These are phyloP conservation scores for Cosmopolites sordidus DNA, from an alignment of 2,888 invertebrate genomes.

Conservation along the genomic window DNA sequence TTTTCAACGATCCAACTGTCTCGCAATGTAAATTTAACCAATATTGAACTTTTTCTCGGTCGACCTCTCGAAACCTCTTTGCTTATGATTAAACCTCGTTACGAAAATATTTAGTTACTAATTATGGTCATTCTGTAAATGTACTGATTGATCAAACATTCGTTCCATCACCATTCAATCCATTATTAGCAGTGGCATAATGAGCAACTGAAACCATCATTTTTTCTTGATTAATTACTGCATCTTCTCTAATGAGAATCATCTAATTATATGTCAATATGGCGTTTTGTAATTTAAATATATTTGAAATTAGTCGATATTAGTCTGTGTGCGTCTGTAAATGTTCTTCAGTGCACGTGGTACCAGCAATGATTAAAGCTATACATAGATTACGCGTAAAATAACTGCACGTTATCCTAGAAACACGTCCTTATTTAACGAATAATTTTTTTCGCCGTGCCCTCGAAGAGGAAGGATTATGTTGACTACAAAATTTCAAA, in stretches of 20 bases:
- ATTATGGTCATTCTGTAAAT: constrained; percentile 2
- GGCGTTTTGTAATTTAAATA: constrained; percentile 38
- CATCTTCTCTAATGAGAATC: constrained; percentile 2
- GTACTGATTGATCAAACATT: constrained; percentile 4
- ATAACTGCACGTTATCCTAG: too few relatives aligned
- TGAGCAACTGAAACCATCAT: not conserved
- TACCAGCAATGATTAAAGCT: too few relatives aligned
- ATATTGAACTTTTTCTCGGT: not conserved
- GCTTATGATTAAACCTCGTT: not conserved
- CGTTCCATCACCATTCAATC: constrained; percentile 6
- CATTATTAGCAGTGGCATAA: constrained; percentile 11
- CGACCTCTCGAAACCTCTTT: not conserved
- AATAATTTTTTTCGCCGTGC: too few relatives aligned
- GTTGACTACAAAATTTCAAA: too few relatives aligned
- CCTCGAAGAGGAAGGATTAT: too few relatives aligned
- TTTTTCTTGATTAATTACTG: not conserved
- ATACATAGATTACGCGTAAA: too few relatives aligned
- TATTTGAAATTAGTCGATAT: constrained; percentile 41
- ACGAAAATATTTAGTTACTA: constrained; percentile 3
- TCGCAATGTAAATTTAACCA: not conserved
- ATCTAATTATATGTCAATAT: constrained; percentile 38
- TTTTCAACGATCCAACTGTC: too few relatives aligned
- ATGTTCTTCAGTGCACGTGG: too few relatives aligned
- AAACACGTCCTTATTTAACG: too few relatives aligned
- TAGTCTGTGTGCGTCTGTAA: constrained; percentile 34